Conservation (phyloP, 2,888 invertebrate species). For the Oxyscelio sp. region DNA sequence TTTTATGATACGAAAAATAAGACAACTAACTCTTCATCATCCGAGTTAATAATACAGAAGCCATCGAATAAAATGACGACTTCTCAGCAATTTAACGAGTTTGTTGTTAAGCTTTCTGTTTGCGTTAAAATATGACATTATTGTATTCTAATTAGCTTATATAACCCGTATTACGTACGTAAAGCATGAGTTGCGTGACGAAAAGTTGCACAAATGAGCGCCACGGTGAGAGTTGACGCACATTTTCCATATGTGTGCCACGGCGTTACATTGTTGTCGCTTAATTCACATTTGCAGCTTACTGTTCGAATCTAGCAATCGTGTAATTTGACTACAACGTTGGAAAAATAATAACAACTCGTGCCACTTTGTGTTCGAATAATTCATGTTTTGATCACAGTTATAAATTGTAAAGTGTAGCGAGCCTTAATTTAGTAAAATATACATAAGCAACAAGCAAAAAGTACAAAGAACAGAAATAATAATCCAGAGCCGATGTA, state of each 20-base stretch:
- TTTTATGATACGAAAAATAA: no score
- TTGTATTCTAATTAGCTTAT: constrained; percentile 32
- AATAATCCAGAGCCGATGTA: background rate
- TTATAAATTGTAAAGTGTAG: constrained; percentile 5
- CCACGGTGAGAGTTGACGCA: constrained; percentile 43
- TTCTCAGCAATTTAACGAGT: constrained; percentile 18
- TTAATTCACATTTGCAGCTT: constrained; percentile 16
- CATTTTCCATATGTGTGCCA: constrained; percentile 17
- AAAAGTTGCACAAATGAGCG: constrained; percentile 38
- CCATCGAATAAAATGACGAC: background rate
- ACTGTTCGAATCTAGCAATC: constrained; percentile 16
- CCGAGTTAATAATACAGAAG: constrained; percentile 21
- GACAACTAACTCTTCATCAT: no score
- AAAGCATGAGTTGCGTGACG: constrained; percentile 36
- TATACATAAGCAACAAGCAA: background rate
- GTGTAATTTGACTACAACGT: constrained; percentile 36
- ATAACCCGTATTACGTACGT: constrained; percentile 11
- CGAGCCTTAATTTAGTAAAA: constrained; percentile 18
- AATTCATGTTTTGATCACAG: constrained; percentile 10
- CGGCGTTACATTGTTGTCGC: constrained; percentile 36
- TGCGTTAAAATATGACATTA: constrained; percentile 36
- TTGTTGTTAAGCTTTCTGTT: constrained; percentile 19
- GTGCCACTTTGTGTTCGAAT: constrained; percentile 27
- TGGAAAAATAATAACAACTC: constrained; percentile 29
- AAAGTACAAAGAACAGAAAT: constrained; percentile 1